Conservation (phyloP, 2,888 invertebrate species). For the Caenorhabditis uteleia region DNA sequence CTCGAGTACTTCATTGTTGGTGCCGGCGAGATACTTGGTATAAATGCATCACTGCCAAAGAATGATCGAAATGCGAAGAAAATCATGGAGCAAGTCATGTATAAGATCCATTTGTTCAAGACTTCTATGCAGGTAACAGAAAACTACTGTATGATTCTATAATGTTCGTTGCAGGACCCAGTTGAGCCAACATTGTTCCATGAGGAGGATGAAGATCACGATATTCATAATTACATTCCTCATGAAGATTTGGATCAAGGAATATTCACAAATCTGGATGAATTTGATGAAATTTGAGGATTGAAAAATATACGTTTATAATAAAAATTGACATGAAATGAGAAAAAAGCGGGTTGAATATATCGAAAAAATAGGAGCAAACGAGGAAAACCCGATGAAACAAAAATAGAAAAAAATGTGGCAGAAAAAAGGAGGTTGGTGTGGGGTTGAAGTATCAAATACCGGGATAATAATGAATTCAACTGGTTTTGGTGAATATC, state of each 20-base stretch:
- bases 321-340: not conserved
- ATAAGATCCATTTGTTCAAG: slow-evolving; percentile 84
- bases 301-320: not conserved
- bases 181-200: too few species aligned
- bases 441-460: too few species aligned
- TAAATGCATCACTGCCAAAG: slow-evolving; percentile 67
- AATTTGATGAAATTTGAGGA: slow-evolving; percentile 53
- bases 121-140: slow-evolving; percentile 72
- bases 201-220: not conserved
- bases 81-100: slow-evolving; percentile 82
- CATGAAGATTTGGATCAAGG: slow-evolving; percentile 31
- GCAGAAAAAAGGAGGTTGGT: too few species aligned
- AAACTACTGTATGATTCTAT: too few species aligned
- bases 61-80: slow-evolving; percentile 72
- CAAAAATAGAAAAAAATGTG: not conserved
- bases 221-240: slow-evolving; percentile 1
- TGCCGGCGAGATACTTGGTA: slow-evolving; percentile 82
- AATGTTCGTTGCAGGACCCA: slow-evolving; percentile 31
- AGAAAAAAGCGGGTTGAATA: not conserved
- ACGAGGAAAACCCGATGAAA: not conserved
- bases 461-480: too few species aligned
- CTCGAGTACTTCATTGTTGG: slow-evolving; percentile 88
- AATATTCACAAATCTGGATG: slow-evolving; percentile 59
- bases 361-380: not conserved
- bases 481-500: too few species aligned